Base-by-base conservation (phyloP, 2,113 vertebrate species). In the Phalacrocorax carbo region DNA sequence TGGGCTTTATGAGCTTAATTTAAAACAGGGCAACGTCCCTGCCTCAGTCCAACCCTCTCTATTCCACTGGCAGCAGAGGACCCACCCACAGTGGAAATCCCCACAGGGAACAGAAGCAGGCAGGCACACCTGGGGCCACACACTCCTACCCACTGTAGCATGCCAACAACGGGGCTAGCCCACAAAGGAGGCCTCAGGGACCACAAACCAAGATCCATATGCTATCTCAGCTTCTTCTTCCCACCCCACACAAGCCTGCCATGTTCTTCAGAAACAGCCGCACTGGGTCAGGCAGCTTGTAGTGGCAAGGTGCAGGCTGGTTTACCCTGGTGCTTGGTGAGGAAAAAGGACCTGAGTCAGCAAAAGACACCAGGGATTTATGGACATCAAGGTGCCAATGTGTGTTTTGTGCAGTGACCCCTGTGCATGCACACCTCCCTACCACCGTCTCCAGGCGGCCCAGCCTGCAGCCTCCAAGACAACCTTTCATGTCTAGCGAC, bases 61-160 rank as follows among this genome's bases (percentile, higher is more conserved):
- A 11, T 81, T 79, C 51, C 76, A 78, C 70, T 82, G 38, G 65
- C 70, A 91, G 86, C 65, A 58, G 22, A 86, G 49, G 36, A 93
- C 30, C 52, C 22, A 38, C 62, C 62, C 25, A 2, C 36, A 57
- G 58, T 77, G 75, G 29, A 82, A 90, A 73, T 46, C 26, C 44
- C 46, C 49, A 27, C 73, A 62, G 86, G n/a, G n/a, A n/a, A n/a
- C n/a, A n/a, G n/a, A n/a, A n/a, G 30, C 55, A 84, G 38, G 65
- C 86, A 91, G 65, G 61, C 36, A 0, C 0, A 0, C 51, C 64
- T 1, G 2, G 22, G 76, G 27, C 55, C 72, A 51, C 0, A 7
- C 17, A 20, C 26, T 79, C 73, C 87, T 60, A 69, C 14, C 27
- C 65, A 30, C 66, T 88, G 60, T 36, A 86, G 30, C 68, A 20